Evolutionary conservation across 2,888 invertebrate genomes (phyloP).

Genomic region (Dynastes maya): DNA sequence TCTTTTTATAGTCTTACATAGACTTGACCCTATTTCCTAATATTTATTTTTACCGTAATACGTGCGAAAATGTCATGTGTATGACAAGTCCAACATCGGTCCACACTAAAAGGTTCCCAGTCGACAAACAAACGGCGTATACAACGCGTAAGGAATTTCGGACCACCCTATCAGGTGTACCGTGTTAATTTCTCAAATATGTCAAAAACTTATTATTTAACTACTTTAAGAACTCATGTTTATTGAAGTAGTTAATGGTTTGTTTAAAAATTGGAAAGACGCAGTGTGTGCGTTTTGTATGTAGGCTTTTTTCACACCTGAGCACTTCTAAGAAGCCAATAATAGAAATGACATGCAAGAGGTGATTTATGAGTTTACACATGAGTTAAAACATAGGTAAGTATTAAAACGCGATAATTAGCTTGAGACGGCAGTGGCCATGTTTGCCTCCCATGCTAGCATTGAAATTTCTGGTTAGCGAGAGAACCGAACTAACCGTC

Average conservation of each 20-base stretch:
- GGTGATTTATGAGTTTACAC: conserved; percentile 62
- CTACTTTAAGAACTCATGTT: conserved; percentile 58
- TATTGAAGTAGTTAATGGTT: conserved; percentile 63
- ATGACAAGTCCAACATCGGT: conserved; percentile 45
- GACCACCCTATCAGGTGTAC: conserved; percentile 50
- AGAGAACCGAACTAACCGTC: conserved; percentile 42
- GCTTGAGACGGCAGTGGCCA: conserved; percentile 54
- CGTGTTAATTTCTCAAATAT: conserved; percentile 54
- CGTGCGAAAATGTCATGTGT: conserved; percentile 49
- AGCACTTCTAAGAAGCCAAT: conserved; percentile 63
- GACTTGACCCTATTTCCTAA: conserved; percentile 43
- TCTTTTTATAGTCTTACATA: conserved; percentile 10
- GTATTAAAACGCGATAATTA: conserved; percentile 60
- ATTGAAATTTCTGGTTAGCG: conserved; percentile 50
- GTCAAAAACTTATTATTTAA: conserved; percentile 56
- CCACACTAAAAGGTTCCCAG: conserved; percentile 50
- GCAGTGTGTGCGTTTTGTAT: conserved; percentile 51
- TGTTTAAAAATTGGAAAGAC: conserved; percentile 62
- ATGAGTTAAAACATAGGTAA: conserved; percentile 58
- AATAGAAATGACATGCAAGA: conserved; percentile 57
- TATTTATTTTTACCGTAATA: conserved; percentile 50
- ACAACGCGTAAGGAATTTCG: conserved; percentile 44
- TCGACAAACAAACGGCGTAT: conserved; percentile 47
- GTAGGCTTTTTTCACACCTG: conserved; percentile 63
- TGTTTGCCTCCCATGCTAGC: conserved; percentile 49